A percentile compares a stretch with the other conserved stretches of the same genome.
Conservation (phyloP, 2,113 vertebrate species). For the Lophius piscatorius region DNA sequence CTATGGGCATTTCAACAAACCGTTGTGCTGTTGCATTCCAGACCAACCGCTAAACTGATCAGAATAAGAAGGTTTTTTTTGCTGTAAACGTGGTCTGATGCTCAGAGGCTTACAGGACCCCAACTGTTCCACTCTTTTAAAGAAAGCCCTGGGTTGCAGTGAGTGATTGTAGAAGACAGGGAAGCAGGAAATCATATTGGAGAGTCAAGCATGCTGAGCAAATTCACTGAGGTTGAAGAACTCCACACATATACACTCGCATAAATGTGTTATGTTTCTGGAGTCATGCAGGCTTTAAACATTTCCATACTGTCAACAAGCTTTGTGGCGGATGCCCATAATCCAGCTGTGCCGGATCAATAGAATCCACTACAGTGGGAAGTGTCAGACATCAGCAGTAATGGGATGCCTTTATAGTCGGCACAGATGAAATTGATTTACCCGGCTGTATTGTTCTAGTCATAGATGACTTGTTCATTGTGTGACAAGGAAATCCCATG, state of each 20-base stretch:
- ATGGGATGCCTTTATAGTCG: not conserved
- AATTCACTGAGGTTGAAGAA: not conserved
- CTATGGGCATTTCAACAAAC: too few relatives aligned
- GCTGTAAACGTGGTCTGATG: too few relatives aligned
- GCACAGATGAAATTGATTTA: constrained; percentile 1
- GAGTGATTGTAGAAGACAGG: not conserved
- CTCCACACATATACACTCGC: not conserved
- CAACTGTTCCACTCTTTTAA: not conserved
- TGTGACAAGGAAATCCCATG: constrained; percentile 14
- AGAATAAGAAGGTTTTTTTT: too few relatives aligned
- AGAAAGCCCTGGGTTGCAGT: not conserved
- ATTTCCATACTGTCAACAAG: constrained; percentile 2
- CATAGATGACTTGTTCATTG: not conserved
- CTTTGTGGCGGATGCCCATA: constrained; percentile 2
- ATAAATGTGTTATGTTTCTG: not conserved
- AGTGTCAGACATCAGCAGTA: not conserved
- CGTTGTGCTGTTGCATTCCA: too few relatives aligned
- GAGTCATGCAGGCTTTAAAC: too few relatives aligned
- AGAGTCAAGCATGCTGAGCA: not conserved
- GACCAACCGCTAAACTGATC: too few relatives aligned
- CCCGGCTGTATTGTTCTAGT: not conserved
- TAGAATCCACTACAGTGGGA: constrained; percentile 1
- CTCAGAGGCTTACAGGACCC: too few relatives aligned
- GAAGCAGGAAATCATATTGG: constrained; percentile 5
- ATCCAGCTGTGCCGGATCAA: constrained; percentile 24